These are phyloP conservation scores for Drosophila sproati DNA, from an alignment of 1,140 invertebrate species.

Conservation along the genomic window DNA sequence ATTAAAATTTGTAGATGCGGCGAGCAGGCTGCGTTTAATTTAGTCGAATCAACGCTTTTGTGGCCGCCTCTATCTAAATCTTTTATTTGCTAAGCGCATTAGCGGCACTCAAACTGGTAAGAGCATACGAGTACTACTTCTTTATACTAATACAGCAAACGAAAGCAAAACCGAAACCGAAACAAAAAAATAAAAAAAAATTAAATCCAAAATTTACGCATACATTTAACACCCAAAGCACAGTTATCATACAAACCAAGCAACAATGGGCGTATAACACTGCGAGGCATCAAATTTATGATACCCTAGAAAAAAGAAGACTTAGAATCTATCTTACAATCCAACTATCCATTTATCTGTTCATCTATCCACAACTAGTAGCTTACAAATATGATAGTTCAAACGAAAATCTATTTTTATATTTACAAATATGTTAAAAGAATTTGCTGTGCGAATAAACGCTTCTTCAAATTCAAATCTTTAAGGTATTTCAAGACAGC, in stretches of 20 bases:
- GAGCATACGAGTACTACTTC: neutral
- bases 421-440: too few relatives aligned
- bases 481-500: too few relatives aligned
- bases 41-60: slow-evolving; percentile 78
- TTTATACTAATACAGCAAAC: slow-evolving; percentile 18
- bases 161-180: slow-evolving; percentile 38
- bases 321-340: neutral
- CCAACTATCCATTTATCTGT: neutral
- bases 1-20: slow-evolving; percentile 68
- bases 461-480: too few relatives aligned
- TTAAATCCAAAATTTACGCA: slow-evolving; percentile 29
- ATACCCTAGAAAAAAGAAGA: neutral
- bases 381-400: neutral
- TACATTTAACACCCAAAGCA: slow-evolving; percentile 48
- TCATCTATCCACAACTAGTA: neutral
- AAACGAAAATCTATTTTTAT: too few relatives aligned
- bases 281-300: neutral
- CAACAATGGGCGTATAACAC: slow-evolving; percentile 4
- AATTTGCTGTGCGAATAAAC: too few relatives aligned
- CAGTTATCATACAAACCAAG: slow-evolving; percentile 46
- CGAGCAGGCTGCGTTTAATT: slow-evolving; percentile 57
- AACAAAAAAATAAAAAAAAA: slow-evolving; percentile 21
- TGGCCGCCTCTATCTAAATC: slow-evolving; percentile 60
- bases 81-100: slow-evolving; percentile 62
- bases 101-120: slow-evolving; percentile 44